Percentiles rank a stretch among this genome's conserved stretches.
Evolutionary conservation across 2,797 vertebrate species (phyloP).

Genomic region (Lates japonicus): DNA sequence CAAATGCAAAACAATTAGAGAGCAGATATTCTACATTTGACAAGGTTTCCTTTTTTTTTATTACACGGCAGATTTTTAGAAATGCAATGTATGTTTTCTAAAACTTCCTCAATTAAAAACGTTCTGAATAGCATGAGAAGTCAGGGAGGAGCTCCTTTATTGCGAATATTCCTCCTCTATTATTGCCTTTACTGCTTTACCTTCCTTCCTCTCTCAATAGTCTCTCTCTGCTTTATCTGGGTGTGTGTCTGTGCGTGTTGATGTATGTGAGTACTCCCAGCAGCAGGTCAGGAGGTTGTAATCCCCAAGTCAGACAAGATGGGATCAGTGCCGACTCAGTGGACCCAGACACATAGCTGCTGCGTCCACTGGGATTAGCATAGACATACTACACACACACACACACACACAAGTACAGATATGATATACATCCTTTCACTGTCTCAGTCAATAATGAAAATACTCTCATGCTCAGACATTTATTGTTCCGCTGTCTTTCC

Average conservation of each 20-base stretch:
- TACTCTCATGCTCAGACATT: constrained; percentile 47
- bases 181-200: not conserved
- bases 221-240: not conserved
- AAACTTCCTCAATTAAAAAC: not conserved
- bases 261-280: constrained; percentile 22
- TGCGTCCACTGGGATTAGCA: constrained; percentile 24
- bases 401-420: constrained; percentile 6
- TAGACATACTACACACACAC: constrained; percentile 17
- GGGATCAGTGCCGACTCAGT: constrained; percentile 71
- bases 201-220: not conserved
- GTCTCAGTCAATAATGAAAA: constrained; percentile 65
- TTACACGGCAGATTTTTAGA: not conserved
- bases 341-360: constrained; percentile 57
- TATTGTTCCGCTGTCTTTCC: constrained; percentile 57
- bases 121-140: not conserved
- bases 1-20: not conserved
- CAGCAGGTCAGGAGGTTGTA: constrained; percentile 69
- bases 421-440: constrained; percentile 60
- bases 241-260: constrained; percentile 1
- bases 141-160: not conserved
- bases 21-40: constrained; percentile 10
- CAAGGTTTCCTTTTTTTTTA: constrained; percentile 7
- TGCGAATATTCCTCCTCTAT: not conserved
- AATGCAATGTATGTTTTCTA: not conserved
- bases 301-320: constrained; percentile 72